Evolutionary conservation across 2,113 vertebrate genomes (phyloP).

Genomic region (Pao palembangensis): DNA sequence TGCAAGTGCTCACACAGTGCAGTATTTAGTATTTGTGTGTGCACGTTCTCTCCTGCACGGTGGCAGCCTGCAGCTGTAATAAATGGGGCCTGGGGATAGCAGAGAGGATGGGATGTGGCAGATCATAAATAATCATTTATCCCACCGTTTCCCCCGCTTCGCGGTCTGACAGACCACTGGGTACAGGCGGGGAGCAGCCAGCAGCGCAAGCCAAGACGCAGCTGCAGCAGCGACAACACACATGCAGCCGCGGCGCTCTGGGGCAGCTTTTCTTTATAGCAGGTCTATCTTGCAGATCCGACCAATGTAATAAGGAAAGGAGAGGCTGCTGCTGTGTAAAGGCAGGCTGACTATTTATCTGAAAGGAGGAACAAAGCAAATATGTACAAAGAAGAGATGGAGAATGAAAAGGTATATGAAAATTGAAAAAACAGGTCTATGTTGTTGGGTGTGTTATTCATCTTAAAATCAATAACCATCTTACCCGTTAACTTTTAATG

Average conservation of each 20-base stretch:
- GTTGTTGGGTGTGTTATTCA: conserved; percentile 76
- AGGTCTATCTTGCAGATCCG: conserved; percentile 24
- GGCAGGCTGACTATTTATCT: conserved; percentile 5
- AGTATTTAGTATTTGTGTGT: conserved; percentile 33
- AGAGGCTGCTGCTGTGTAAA: conserved; percentile 18
- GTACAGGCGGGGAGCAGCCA: conserved; percentile 57
- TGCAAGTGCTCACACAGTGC: conserved; percentile 25
- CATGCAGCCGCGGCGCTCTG: conserved; percentile 48
- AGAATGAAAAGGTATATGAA: conserved; percentile 67
- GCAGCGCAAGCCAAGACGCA: conserved; percentile 52
- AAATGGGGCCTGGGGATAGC: conserved; percentile 74
- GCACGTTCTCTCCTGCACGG: conserved; percentile 46
- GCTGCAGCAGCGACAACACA: conserved; percentile 61
- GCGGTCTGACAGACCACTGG: conserved; percentile 66
- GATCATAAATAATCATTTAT: conserved; percentile 84
- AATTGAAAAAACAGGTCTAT: conserved; percentile 67
- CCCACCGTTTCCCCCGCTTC: conserved; percentile 66
- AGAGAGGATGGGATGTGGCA: conserved; percentile 77
- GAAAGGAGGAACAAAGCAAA: background rate
- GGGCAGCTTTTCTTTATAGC: conserved; percentile 50
- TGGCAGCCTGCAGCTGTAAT: conserved; percentile 76
- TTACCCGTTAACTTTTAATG: conserved; percentile 77
- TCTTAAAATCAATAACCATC: conserved; percentile 76
- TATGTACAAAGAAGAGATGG: background rate
- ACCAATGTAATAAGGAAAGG: conserved; percentile 33